Evolutionary conservation across 2,888 invertebrate genomes (phyloP).

Genomic region (Rhagonycha fulva): DNA sequence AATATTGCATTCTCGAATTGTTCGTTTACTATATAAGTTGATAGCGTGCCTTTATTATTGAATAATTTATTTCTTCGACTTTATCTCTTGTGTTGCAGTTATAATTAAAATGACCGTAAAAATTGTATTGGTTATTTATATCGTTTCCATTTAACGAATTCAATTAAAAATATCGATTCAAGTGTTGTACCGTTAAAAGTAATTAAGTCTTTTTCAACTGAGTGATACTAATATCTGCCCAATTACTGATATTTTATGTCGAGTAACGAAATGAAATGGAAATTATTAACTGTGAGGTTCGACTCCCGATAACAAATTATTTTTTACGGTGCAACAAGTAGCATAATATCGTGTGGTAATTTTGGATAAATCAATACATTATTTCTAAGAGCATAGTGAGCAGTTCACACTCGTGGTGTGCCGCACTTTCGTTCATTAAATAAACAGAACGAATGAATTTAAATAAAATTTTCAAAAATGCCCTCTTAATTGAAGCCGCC

Average conservation of each 20-base stretch:
- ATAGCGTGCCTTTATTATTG: slow-evolving; percentile 1
- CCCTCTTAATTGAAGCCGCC: background rate
- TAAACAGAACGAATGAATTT: background rate
- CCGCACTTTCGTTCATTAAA: background rate
- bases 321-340: background rate
- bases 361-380: background rate
- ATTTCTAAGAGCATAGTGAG: background rate
- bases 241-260: background rate
- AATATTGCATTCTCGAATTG: slow-evolving; percentile 54
- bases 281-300: background rate
- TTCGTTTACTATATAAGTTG: slow-evolving; percentile 21
- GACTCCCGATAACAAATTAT: background rate
- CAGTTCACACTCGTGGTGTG: background rate
- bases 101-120: background rate
- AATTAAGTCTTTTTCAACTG: background rate
- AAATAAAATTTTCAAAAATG: background rate
- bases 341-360: background rate
- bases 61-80: background rate
- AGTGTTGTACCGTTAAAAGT: background rate
- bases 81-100: background rate
- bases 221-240: background rate
- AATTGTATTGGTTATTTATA: background rate
- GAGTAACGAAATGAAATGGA: background rate
- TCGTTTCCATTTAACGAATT: background rate
- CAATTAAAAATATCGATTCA: background rate